Conservation (phyloP, 2,113 vertebrate species). For the Noctilio leporinus region DNA sequence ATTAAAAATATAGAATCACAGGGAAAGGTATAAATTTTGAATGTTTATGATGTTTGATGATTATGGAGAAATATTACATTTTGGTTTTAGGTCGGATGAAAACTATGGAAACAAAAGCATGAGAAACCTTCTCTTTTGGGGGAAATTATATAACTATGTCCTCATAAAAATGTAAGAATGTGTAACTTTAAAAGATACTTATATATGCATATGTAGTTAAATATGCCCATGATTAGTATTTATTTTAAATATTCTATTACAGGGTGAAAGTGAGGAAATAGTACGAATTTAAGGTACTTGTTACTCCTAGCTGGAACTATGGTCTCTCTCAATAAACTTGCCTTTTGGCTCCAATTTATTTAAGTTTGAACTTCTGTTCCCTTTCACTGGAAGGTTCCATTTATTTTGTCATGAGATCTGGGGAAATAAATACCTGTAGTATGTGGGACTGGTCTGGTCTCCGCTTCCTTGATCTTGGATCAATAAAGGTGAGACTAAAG, state of each 20-base stretch:
- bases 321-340: background rate
- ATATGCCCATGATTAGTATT: background rate
- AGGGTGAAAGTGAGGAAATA: background rate
- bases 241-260: background rate
- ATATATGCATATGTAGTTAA: background rate
- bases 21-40: background rate
- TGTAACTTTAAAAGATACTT: background rate
- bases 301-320: background rate
- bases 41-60: background rate
- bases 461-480: constrained; percentile 23
- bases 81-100: background rate
- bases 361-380: constrained; percentile 25
- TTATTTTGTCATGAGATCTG: constrained; percentile 10
- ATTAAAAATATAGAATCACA: background rate
- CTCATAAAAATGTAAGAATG: background rate
- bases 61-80: background rate
- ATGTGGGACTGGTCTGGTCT: background rate
- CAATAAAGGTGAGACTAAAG: background rate
- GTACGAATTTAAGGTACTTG: background rate
- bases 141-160: background rate
- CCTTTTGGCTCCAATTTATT: constrained; percentile 18
- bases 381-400: background rate
- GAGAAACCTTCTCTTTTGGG: background rate
- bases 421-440: background rate
- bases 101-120: background rate